Evolutionary conservation across 1,140 invertebrate genomes (phyloP).

Genomic region (Megalonaias nervosa): DNA sequence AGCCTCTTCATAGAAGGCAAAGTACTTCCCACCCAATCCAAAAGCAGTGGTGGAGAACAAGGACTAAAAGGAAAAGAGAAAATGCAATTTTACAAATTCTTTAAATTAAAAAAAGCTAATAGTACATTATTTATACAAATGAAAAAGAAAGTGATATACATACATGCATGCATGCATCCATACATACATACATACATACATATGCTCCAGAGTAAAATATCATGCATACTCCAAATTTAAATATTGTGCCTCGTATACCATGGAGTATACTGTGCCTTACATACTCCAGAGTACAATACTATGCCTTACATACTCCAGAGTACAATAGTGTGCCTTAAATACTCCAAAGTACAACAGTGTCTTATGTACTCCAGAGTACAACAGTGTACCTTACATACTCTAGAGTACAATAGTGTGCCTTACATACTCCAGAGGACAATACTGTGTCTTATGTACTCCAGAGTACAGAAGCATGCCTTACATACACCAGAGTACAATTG

Average conservation of each 20-base stretch:
- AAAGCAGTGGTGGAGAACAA: constrained; percentile 85
- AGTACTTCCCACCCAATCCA: constrained; percentile 82
- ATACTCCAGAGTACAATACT: too few species aligned
- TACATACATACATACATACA: background rate
- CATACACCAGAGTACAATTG: too few species aligned
- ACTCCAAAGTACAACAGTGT: background rate
- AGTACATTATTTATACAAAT: background rate
- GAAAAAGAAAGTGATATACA: background rate
- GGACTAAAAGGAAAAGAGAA: constrained; percentile 67
- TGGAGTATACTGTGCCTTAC: too few species aligned
- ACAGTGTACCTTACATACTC: too few species aligned
- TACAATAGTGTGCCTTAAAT: background rate
- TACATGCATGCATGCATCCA: background rate
- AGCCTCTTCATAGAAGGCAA: constrained; percentile 78
- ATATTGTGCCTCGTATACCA: too few species aligned
- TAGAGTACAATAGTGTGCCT: too few species aligned
- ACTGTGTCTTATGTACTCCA: too few species aligned
- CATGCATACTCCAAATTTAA: too few species aligned
- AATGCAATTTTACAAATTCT: background rate
- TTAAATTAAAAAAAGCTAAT: background rate
- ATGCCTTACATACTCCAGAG: background rate
- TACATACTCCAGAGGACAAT: too few species aligned
- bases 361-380: too few species aligned
- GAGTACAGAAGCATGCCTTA: too few species aligned
- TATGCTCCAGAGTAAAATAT: background rate